Conservation (phyloP, 2,888 invertebrate species). For the Tyria jacobaeae region DNA sequence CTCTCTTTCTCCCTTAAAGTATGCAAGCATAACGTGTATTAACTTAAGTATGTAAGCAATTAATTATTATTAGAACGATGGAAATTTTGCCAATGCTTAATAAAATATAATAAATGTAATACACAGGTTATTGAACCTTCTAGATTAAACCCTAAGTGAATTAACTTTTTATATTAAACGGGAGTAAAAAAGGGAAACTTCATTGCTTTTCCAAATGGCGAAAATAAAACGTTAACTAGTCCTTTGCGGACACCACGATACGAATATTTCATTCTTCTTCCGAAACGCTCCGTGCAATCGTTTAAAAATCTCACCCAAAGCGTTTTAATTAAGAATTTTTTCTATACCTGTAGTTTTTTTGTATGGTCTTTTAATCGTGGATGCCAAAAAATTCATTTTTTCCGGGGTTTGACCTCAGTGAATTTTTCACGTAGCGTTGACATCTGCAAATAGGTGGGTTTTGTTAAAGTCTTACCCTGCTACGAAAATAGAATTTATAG, state of each 20-base stretch:
- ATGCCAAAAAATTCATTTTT: conserved; percentile 10
- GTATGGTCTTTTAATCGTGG: conserved; percentile 24
- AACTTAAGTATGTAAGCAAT: no score
- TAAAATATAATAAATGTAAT: background rate
- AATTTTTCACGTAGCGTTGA: conserved; percentile 6
- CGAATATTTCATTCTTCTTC: conserved; percentile 33
- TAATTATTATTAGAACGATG: background rate
- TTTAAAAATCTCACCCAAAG: conserved; percentile 34
- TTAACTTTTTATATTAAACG: background rate
- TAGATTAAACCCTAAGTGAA: background rate
- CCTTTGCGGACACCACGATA: conserved; percentile 25
- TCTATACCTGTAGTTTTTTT: conserved; percentile 28
- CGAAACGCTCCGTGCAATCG: conserved; percentile 24
- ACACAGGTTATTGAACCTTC: background rate
- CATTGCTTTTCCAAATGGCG: conserved; percentile 2
- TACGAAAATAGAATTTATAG: background rate
- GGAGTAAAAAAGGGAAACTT: background rate
- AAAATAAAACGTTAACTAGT: conserved; percentile 4
- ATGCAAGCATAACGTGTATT: no score
- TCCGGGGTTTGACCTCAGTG: background rate
- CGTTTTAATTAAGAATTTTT: conserved; percentile 45
- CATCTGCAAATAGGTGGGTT: conserved; percentile 3
- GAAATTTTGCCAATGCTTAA: background rate
- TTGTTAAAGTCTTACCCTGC: background rate
- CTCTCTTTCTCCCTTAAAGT: no score